Conservation (phyloP, 2,797 vertebrate genomes). For the Channa striata region DNA sequence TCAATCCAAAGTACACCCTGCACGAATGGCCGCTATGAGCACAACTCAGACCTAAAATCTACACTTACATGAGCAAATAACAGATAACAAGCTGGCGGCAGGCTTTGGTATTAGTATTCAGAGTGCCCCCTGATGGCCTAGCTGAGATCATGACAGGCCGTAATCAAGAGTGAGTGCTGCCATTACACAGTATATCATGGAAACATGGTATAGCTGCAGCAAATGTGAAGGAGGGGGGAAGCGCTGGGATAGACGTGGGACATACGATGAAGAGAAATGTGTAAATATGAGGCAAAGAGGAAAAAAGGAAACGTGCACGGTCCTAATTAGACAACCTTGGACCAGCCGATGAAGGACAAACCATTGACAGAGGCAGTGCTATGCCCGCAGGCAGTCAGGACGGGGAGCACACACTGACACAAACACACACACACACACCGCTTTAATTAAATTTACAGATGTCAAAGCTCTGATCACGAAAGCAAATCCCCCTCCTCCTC, state of each 20-base stretch:
- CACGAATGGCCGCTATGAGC: constrained; percentile 27
- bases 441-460: constrained; percentile 76
- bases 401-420: constrained; percentile 52
- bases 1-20: constrained; percentile 14
- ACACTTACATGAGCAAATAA: constrained; percentile 3
- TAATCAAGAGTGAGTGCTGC: constrained; percentile 44
- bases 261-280: constrained; percentile 33
- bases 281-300: not conserved
- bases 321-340: constrained; percentile 79
- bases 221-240: constrained; percentile 17
- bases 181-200: constrained; percentile 20
- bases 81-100: constrained; percentile 14
- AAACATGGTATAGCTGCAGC: constrained; percentile 16
- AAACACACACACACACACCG: constrained; percentile 45
- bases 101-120: constrained; percentile 41
- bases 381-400: constrained; percentile 73
- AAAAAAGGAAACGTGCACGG: constrained; percentile 41
- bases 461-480: constrained; percentile 70
- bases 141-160: constrained; percentile 23
- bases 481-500: constrained; percentile 46
- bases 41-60: constrained; percentile 31
- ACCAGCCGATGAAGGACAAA: constrained; percentile 74
- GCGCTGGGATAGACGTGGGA: not conserved
- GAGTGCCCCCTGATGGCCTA: constrained; percentile 45
- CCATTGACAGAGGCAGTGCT: constrained; percentile 73